A percentile compares a stretch with the other conserved stretches of the same genome.
These are phyloP conservation scores for Nasua narica DNA, from an alignment of 2,797 vertebrate genomes.

Conservation along the genomic window DNA sequence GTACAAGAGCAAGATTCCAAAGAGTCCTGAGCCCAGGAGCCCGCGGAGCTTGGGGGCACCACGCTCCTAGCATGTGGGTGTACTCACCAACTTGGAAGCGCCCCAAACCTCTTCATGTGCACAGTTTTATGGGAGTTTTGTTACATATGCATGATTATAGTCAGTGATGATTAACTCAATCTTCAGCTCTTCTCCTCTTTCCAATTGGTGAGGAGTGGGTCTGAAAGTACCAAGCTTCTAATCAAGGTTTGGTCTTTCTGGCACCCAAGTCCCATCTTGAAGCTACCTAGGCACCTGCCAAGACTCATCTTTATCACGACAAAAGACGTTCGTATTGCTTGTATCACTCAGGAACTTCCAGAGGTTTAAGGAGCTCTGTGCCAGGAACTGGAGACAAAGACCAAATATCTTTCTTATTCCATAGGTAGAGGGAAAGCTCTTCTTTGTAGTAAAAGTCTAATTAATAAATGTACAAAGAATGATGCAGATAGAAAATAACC, in stretches of 20 bases:
- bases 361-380: neutral
- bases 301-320: neutral
- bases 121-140: neutral
- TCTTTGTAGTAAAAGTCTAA: too few relatives aligned
- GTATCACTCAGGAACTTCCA: neutral
- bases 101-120: neutral
- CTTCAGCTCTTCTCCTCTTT: neutral
- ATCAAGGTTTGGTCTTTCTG: neutral
- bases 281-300: neutral
- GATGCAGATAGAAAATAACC: too few relatives aligned
- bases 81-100: neutral
- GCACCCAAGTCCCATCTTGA: neutral
- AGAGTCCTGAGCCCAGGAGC: too few relatives aligned
- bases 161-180: neutral
- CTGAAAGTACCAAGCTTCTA: neutral
- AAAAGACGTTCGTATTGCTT: neutral
- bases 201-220: neutral
- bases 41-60: neutral
- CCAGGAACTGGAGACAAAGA: too few relatives aligned
- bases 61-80: neutral
- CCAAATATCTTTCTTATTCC: too few relatives aligned
- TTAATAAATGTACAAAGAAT: too few relatives aligned
- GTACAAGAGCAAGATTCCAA: too few relatives aligned
- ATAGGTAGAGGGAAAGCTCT: too few relatives aligned
- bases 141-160: neutral